Base-by-base conservation (phyloP, 2,113 vertebrate species). In the Salvelinus alpinus region DNA sequence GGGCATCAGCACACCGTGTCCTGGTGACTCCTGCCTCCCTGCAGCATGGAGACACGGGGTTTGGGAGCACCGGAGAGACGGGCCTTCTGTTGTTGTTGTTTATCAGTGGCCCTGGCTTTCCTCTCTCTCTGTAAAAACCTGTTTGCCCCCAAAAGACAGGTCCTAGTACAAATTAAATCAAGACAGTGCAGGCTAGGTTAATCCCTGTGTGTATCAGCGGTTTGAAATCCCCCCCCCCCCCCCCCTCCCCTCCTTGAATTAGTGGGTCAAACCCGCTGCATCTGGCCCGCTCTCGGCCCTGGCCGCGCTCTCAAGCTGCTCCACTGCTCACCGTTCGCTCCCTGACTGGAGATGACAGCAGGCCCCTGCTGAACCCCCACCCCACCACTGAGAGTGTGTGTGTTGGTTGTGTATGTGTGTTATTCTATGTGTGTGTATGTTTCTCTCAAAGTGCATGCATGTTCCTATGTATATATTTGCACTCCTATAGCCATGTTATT, bases 81-180 rank as follows among this genome's bases (percentile, higher is more conserved):
- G 38, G 73, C 86, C 89, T 83, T 91, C 91, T 92, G 90, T 79
- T 88, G 84, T 87, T 88, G 84, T 87, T 90, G 86, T 93, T 93
- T 90, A 89, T 89, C 82, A 68, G 27, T 84, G 84, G 88, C 88
- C 87, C 85, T 22, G 34, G 71, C 44, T 71, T 73, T 86, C 6
- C 38, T 47, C 31, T 2, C 34, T 44, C 48, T n/a, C 64, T 76
- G 84, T 87, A 90, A 89, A 88, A 86, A 80, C 76, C 87, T 87
- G 86, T 91, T 91, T 91, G 80, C 76, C 85, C 66, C 88, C 85
- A 89, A 91, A 93, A 93, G 89, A 91, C 76, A 20, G 70, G 64
- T 83, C 80, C 71, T 80, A 90, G 91, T 90, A 88, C 90, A 94
- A 94, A 93, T 93, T 91, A 93, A 92, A 90, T 89, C 77, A 92